phyloP scores from a whole-genome alignment of 2,888 invertebrate genomes.

The Hemithea aestivaria region DNA sequence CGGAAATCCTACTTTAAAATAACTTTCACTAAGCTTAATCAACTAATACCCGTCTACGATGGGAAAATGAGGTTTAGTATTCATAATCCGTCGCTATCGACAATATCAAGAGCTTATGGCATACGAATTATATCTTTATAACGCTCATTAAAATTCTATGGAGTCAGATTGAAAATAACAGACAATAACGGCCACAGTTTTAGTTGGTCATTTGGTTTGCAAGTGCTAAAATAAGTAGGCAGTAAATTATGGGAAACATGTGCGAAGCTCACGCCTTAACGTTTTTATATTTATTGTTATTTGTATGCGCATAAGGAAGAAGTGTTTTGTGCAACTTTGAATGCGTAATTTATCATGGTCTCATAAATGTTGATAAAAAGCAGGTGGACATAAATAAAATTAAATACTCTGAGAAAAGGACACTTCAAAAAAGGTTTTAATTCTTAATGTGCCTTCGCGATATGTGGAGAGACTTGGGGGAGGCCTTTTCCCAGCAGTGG shows the following conservation, averaged over 20 bases:
- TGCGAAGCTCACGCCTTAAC: slow-evolving; percentile 4
- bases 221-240: slow-evolving; percentile 11
- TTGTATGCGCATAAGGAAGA: slow-evolving; percentile 7
- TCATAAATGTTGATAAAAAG: not conserved
- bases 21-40: slow-evolving; percentile 4
- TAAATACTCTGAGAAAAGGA: too few relatives aligned
- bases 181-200: slow-evolving; percentile 18
- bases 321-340: slow-evolving; percentile 4
- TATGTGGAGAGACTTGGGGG: too few relatives aligned
- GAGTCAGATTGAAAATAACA: slow-evolving; percentile 20
- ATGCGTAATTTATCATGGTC: not conserved
- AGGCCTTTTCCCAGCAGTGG: too few relatives aligned
- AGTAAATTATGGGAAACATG: slow-evolving; percentile 10
- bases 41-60: slow-evolving; percentile 19
- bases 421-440: too few relatives aligned
- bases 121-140: slow-evolving; percentile 20
- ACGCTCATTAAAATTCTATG: slow-evolving; percentile 27
- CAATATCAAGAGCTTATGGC: slow-evolving; percentile 13
- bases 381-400: not conserved
- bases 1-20: not conserved
- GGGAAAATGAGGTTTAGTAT: slow-evolving; percentile 32
- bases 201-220: slow-evolving; percentile 15
- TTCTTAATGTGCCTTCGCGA: too few relatives aligned
- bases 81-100: slow-evolving; percentile 20
- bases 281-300: slow-evolving; percentile 6